Conservation (phyloP, 2,113 vertebrate genomes). For the Peucedramus taeniatus region DNA sequence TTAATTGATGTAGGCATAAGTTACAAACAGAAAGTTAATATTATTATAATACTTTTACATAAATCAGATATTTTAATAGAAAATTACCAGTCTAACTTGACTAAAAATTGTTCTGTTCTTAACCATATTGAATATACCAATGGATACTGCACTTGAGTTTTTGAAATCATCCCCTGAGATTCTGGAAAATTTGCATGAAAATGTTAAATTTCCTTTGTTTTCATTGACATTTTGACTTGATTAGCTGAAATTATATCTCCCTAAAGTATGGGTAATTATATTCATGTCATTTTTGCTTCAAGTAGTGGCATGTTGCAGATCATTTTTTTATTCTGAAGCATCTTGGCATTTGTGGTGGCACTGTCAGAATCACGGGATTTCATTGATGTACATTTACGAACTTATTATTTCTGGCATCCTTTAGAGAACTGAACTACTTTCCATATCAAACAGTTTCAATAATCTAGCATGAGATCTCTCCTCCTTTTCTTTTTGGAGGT, state of each 20-base stretch:
- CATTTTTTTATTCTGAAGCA: not conserved
- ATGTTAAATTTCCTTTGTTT: conserved; percentile 43
- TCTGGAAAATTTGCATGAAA: conserved; percentile 7
- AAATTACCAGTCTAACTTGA: not conserved
- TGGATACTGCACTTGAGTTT: conserved; percentile 10
- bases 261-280: conserved; percentile 15
- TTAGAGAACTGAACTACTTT: not conserved
- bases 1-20: not conserved
- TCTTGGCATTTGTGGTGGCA: not conserved
- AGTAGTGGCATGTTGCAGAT: not conserved
- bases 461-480: not conserved
- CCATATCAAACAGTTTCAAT: not conserved
- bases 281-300: not conserved
- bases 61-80: not conserved
- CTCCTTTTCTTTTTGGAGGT: not conserved
- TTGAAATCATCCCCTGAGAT: not conserved
- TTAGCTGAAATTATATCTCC: conserved; percentile 55
- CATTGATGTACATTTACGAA: not conserved
- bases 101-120: not conserved
- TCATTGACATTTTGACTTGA: conserved; percentile 62
- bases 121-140: not conserved
- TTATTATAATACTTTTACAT: conserved; percentile 3
- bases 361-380: not conserved
- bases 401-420: not conserved
- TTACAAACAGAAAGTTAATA: not conserved